A percentile compares a stretch with the other conserved stretches of the same genome.
Conservation (phyloP, 2,113 vertebrate species). For the Leptobrachium ailaonicum region DNA sequence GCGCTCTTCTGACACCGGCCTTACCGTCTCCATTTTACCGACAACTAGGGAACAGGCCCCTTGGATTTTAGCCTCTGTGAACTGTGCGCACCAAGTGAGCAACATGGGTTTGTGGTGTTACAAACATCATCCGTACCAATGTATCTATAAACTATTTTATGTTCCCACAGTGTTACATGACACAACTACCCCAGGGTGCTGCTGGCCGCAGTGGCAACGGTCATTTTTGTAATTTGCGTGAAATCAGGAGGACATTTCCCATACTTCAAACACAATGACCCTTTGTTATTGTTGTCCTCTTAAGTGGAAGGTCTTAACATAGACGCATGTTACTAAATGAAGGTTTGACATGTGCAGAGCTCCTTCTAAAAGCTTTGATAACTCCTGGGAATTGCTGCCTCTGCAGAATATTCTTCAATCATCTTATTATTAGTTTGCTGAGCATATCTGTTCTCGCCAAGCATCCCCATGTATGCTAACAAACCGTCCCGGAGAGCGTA, state of each 20-base stretch:
- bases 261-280: neutral
- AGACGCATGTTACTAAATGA: conserved; percentile 59
- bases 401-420: conserved; percentile 54
- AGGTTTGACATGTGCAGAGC: conserved; percentile 65
- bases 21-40: too few species aligned
- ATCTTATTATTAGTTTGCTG: conserved; percentile 48
- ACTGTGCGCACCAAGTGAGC: too few species aligned
- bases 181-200: too few species aligned
- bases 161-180: too few species aligned
- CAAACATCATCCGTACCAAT: too few species aligned
- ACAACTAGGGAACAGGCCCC: too few species aligned
- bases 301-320: conserved; percentile 37
- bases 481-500: neutral
- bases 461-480: neutral
- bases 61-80: too few species aligned
- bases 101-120: too few species aligned
- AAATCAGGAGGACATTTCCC: conserved; percentile 23
- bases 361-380: conserved; percentile 71
- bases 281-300: conserved; percentile 15
- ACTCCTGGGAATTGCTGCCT: conserved; percentile 67
- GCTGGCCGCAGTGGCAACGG: neutral
- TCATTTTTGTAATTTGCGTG: conserved; percentile 1
- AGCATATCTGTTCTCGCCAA: conserved; percentile 20
- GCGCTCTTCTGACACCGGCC: too few species aligned
- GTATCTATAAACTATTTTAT: too few species aligned